Percentiles rank a stretch among this genome's conserved stretches.
Evolutionary conservation across 2,888 invertebrate species (phyloP).

Genomic region (Rhagium mordax): DNA sequence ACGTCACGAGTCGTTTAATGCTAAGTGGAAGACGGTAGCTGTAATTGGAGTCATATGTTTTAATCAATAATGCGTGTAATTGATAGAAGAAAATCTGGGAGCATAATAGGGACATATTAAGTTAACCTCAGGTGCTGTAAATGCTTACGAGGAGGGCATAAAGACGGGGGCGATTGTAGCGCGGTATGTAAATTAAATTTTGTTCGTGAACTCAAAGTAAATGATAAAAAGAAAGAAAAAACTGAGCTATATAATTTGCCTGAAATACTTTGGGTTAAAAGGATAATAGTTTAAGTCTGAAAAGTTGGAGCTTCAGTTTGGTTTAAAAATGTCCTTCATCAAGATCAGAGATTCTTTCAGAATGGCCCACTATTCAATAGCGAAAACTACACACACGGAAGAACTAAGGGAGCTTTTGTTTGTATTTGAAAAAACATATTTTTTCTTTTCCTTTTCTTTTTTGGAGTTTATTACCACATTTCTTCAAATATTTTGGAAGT

Average conservation of each 20-base stretch:
- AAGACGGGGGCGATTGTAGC: conserved; percentile 15
- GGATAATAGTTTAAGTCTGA: background rate
- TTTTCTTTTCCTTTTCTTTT: no score
- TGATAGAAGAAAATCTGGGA: conserved; percentile 49
- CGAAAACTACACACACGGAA: no score
- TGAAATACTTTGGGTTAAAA: conserved; percentile 27
- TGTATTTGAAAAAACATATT: no score
- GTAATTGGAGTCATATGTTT: conserved; percentile 54
- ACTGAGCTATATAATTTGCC: conserved; percentile 52
- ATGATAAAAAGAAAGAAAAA: conserved; percentile 26
- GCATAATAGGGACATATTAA: conserved; percentile 35
- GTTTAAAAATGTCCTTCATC: background rate
- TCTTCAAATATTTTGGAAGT: no score
- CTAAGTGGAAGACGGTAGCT: conserved; percentile 44
- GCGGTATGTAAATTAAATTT: background rate
- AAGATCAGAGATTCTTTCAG: background rate
- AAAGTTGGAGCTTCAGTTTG: background rate
- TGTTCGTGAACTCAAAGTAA: background rate
- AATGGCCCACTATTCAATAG: no score
- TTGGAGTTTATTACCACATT: no score
- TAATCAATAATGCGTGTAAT: conserved; percentile 60
- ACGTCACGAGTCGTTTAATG: conserved; percentile 54
- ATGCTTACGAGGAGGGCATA: conserved; percentile 14
- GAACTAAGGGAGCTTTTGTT: no score
- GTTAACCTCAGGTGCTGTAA: conserved; percentile 38